These are phyloP conservation scores for Agrypnia vestita DNA, from an alignment of 1,140 invertebrate genomes.

Conservation along the genomic window DNA sequence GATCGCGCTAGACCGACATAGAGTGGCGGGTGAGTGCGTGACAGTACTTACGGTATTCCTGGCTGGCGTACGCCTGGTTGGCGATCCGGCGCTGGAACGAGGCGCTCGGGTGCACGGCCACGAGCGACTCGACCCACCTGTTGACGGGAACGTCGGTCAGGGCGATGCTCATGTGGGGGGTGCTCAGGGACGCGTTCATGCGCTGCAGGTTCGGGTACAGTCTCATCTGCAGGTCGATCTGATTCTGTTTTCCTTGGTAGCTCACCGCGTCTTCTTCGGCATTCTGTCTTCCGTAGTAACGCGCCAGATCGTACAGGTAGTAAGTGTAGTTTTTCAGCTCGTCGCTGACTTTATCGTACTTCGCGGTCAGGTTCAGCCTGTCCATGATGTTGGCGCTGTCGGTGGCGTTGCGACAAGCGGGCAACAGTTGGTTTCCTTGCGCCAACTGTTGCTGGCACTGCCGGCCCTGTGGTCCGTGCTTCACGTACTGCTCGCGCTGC, in stretches of 20 bases:
- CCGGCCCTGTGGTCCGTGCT: constrained; percentile 64
- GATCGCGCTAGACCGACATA: background rate
- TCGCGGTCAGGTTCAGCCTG: constrained; percentile 66
- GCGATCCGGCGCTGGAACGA: constrained; percentile 64
- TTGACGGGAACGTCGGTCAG: constrained; percentile 67
- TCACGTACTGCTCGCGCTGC: constrained; percentile 70
- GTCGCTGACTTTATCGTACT: constrained; percentile 69
- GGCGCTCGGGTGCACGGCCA: constrained; percentile 69
- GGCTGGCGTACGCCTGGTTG: constrained; percentile 64
- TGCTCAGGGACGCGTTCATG: constrained; percentile 67
- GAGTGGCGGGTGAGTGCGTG: background rate
- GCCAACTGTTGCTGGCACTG: constrained; percentile 72
- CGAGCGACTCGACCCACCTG: constrained; percentile 62
- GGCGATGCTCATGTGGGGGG: constrained; percentile 65
- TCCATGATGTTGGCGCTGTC: constrained; percentile 70
- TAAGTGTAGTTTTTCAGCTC: constrained; percentile 63
- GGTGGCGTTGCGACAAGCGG: constrained; percentile 73
- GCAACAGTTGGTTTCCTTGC: constrained; percentile 71
- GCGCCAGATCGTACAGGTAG: constrained; percentile 64
- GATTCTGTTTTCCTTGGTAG: constrained; percentile 65
- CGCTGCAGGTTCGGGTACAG: constrained; percentile 66
- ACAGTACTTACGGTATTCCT: constrained; percentile 70
- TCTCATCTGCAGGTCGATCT: constrained; percentile 69
- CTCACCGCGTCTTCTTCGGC: constrained; percentile 65
- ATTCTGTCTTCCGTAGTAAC: constrained; percentile 63